Evolutionary conservation across 2,888 invertebrate species (phyloP).

Genomic region (Sarcophaga caerulescens): DNA sequence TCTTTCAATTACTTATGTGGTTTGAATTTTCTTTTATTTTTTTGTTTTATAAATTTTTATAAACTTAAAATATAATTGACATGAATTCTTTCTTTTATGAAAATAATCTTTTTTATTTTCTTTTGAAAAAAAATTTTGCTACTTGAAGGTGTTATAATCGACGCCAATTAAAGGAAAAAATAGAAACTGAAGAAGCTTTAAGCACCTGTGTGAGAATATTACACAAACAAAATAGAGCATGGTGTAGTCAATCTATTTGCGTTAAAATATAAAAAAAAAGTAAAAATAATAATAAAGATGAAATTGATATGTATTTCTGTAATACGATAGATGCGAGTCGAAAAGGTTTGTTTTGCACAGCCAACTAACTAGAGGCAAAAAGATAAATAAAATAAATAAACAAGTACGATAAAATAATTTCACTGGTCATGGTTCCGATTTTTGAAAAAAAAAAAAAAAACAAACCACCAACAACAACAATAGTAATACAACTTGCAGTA

Average conservation of each 20-base stretch:
- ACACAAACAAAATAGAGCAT: not conserved
- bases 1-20: too few species aligned
- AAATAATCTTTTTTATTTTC: not conserved
- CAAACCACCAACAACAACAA: not conserved
- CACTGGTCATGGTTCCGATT: slow-evolving; percentile 65
- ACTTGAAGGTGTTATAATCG: slow-evolving; percentile 37
- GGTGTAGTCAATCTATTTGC: too few species aligned
- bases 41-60: too few species aligned
- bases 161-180: slow-evolving; percentile 34
- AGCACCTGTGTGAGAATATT: slow-evolving; percentile 17
- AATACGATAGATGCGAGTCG: not conserved
- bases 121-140: not conserved
- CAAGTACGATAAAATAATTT: slow-evolving; percentile 56
- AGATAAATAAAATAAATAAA: slow-evolving; percentile 15
- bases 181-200: slow-evolving; percentile 7
- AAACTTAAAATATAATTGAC: slow-evolving; percentile 7
- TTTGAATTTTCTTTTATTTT: too few species aligned
- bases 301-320: slow-evolving; percentile 37
- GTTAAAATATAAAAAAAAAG: not conserved
- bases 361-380: slow-evolving; percentile 5
- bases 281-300: slow-evolving; percentile 27
- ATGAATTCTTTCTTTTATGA: slow-evolving; percentile 19
- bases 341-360: not conserved
- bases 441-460: slow-evolving; percentile 8
- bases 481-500: too few species aligned